Base-by-base conservation (phyloP, 2,888 invertebrate species). In the Rhogogaster chlorosoma region DNA sequence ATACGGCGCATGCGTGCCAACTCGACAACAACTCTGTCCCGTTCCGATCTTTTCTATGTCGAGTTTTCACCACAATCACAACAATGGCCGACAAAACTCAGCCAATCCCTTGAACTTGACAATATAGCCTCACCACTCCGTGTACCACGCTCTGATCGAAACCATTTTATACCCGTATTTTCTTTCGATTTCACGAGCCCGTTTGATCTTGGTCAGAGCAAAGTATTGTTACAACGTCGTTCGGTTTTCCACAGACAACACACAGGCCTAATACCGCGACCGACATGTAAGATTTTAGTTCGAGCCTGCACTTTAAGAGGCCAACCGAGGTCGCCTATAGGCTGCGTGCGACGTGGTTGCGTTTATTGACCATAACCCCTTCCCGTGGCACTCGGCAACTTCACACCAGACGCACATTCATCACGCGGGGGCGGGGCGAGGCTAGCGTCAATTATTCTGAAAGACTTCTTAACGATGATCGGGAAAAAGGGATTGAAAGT, bases 331-430 rank as follows among this genome's bases (percentile, higher is more conserved):
- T 92, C 91, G 90, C 90, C 91, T 92, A 92, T 92, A 92, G 92
- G 92, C 91, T 90, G 91, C 91, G 91, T 90, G 92, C 92, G 92
- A 93, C 92, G 93, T 91, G 90, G 91, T 91, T 90, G 92, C 92
- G 92, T 92, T 93, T 93, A 93, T 93, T 93, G 93, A 93, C 93
- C 93, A 93, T 93, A 93, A 93, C 93, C 93, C 93, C 93, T 93
- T 92, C 92, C 91, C 89, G 89, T 22, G n/a, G 87, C 87, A 88
- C 61, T 38, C n/a, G 77, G 53, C 77, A 77, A 77, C 77, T 77
- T 77, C 77, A 77, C 77, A 49, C 53, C 32, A 77, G 77, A 53
- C 53, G 53, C 49, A 45, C n/a, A 77, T 53, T 53, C 77, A 29
- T 15, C 32, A 49, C 45, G 45, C 53, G 32, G 75, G 9, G 49